Percentiles rank a stretch among this genome's conserved stretches.
Evolutionary conservation across 2,113 vertebrate species (phyloP).

Genomic region (Vidua chalybeata): DNA sequence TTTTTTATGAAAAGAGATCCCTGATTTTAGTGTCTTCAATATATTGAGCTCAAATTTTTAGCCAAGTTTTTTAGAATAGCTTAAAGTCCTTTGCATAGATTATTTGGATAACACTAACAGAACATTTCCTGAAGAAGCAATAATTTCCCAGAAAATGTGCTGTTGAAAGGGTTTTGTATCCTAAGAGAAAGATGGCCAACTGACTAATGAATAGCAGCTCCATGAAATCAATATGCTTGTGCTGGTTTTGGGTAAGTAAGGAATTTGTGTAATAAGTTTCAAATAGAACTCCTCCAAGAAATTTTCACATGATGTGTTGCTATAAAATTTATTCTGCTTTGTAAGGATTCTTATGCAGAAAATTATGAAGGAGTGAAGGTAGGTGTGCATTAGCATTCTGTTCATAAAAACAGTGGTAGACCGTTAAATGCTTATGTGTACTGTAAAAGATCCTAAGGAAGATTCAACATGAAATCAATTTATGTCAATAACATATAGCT

Average conservation of each 20-base stretch:
- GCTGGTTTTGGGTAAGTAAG: background rate
- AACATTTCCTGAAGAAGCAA: background rate
- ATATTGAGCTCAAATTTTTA: background rate
- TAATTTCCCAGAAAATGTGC: background rate
- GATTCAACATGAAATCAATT: background rate
- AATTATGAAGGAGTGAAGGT: constrained; percentile 5
- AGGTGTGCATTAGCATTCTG: constrained; percentile 1
- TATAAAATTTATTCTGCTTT: background rate
- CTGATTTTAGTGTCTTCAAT: background rate
- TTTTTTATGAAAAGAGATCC: background rate
- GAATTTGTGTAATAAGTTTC: background rate
- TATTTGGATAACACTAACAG: background rate
- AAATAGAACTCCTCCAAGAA: background rate
- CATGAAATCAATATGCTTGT: background rate
- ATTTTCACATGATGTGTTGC: background rate
- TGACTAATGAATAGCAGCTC: background rate
- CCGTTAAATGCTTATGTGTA: background rate
- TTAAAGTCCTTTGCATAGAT: background rate
- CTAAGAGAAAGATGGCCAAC: background rate
- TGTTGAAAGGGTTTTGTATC: background rate
- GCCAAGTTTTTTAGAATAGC: background rate
- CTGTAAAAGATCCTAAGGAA: background rate
- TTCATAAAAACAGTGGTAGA: background rate
- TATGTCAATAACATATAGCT: background rate
- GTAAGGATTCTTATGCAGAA: background rate